A percentile compares a stretch with the other conserved stretches of the same genome.
Evolutionary conservation across 1,140 invertebrate genomes (phyloP).

Genomic region (Caenorhabditis tropicalis): DNA sequence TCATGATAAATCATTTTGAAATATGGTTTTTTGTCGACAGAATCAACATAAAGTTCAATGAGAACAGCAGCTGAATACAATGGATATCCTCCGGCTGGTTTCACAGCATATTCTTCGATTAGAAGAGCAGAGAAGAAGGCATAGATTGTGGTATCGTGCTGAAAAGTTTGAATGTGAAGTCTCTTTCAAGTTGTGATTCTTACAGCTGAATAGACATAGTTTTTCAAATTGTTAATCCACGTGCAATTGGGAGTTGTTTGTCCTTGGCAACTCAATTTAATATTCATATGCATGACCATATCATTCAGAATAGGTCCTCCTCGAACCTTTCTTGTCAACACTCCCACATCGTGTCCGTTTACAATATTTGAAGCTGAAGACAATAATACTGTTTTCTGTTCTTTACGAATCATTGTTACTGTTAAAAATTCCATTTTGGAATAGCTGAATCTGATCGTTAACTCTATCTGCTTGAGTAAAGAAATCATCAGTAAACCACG

Average conservation of each 20-base stretch:
- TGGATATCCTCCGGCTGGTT: constrained; percentile 34
- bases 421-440: constrained; percentile 56
- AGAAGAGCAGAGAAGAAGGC: constrained; percentile 45
- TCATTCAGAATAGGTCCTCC: constrained; percentile 52
- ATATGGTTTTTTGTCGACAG: neutral
- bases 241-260: constrained; percentile 17
- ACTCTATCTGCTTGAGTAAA: constrained; percentile 35
- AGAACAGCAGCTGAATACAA: constrained; percentile 40
- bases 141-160: constrained; percentile 47
- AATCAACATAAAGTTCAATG: constrained; percentile 33
- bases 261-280: constrained; percentile 40
- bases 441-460: constrained; percentile 53
- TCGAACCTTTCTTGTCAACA: constrained; percentile 36
- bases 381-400: neutral
- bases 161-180: neutral
- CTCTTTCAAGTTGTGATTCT: neutral
- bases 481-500: constrained; percentile 39
- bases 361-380: constrained; percentile 37
- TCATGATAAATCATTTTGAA: constrained; percentile 46
- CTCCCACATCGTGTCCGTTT: constrained; percentile 47
- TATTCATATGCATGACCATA: constrained; percentile 50
- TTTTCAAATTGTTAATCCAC: constrained; percentile 48
- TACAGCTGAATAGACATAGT: constrained; percentile 52
- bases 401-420: neutral
- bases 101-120: constrained; percentile 20